phyloP scores from a whole-genome alignment of 2,888 invertebrate genomes.

The Ephialtes manifestator region DNA sequence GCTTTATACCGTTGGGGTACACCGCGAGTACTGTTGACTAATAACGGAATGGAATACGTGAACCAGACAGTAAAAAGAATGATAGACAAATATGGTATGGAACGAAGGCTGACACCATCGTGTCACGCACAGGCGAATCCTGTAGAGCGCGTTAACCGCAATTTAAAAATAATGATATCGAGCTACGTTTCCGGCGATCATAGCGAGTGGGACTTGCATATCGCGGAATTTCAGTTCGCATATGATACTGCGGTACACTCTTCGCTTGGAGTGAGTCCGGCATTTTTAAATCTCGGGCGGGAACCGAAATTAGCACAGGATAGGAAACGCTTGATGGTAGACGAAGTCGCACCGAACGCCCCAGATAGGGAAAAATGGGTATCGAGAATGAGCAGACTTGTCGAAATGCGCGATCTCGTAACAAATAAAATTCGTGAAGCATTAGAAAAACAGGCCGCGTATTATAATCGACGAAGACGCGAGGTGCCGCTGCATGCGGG shows the following conservation, averaged over 20 bases:
- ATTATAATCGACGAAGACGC: background rate
- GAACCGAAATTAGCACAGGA: background rate
- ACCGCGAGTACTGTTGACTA: background rate
- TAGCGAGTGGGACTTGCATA: background rate
- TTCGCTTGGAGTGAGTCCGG: background rate
- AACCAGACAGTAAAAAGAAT: background rate
- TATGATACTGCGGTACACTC: background rate
- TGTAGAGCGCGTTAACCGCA: background rate
- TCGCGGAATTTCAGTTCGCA: background rate
- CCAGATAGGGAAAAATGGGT: background rate
- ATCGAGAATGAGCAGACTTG: too few relatives aligned
- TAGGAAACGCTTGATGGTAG: background rate
- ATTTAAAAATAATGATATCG: too few relatives aligned
- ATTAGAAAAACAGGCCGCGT: too few relatives aligned
- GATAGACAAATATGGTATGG: constrained; percentile 1
- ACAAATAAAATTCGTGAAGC: too few relatives aligned
- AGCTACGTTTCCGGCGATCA: background rate
- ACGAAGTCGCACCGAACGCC: background rate
- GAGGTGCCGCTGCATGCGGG: constrained; percentile 10
- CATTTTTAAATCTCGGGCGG: background rate
- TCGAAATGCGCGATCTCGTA: too few relatives aligned
- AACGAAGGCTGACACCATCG: constrained; percentile 34
- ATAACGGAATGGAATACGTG: constrained; percentile 23
- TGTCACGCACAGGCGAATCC: constrained; percentile 54
- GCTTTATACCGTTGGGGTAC: constrained; percentile 26